These are phyloP conservation scores for Porphyrio hochstetteri DNA, from an alignment of 2,113 vertebrate genomes.

Conservation along the genomic window DNA sequence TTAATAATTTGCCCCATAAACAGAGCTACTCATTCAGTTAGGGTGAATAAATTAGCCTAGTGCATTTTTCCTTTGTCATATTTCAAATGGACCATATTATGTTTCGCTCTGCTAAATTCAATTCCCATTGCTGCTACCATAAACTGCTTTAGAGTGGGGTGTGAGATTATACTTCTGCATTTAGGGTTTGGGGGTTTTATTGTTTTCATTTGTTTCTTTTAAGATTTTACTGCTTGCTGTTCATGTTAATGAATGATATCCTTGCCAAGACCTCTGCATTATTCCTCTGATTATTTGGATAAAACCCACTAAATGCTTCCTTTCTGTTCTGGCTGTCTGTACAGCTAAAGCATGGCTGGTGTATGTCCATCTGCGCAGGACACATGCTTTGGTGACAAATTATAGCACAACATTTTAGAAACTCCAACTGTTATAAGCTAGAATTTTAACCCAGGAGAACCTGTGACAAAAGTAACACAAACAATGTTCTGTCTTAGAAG, in stretches of 20 bases:
- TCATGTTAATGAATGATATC: background rate
- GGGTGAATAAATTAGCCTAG: background rate
- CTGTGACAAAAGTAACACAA: background rate
- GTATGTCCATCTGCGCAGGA: background rate
- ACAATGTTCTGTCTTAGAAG: background rate
- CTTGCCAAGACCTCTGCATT: background rate
- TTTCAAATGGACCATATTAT: background rate
- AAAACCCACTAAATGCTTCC: background rate
- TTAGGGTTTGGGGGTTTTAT: background rate
- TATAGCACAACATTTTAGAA: background rate
- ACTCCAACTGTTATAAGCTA: background rate
- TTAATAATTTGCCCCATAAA: background rate
- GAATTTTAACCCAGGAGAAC: background rate
- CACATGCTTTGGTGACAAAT: background rate
- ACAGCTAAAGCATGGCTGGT: background rate
- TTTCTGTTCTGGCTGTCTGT: background rate
- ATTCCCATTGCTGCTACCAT: fast-evolving
- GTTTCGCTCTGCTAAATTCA: background rate
- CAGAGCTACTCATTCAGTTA: background rate
- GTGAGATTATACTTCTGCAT: background rate
- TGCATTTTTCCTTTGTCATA: fast-evolving
- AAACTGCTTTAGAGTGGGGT: background rate
- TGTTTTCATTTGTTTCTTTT: background rate
- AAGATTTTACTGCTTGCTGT: background rate
- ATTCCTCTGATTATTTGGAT: background rate